Evolutionary conservation across 2,113 vertebrate genomes (phyloP), one percentile per base, ranked within the genome.

Genomic region (Monarcha castaneiventris): DNA sequence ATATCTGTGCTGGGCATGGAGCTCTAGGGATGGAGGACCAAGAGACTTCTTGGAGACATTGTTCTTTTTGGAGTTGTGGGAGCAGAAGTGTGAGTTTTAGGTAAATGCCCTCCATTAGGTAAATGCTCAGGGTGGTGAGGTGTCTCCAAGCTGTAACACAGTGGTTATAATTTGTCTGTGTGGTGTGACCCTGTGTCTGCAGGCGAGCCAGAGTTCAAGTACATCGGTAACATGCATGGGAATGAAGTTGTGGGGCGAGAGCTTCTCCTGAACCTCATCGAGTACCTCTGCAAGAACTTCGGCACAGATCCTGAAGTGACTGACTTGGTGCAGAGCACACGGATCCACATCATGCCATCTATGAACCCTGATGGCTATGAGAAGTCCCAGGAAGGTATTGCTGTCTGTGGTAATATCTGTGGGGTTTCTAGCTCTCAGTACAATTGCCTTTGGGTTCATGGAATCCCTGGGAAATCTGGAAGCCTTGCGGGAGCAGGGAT

Each of bases 341-440:
- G 99, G 78, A 99, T 99, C 96, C 99, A 99, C 95, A 99, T 99
- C 92, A 99, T 99, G 99, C 99, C 99, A 0, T 99, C 99, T 9
- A 99, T 99, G 99, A 99, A 99, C 94, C 99, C 99, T 6, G 99
- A 99, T 43, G 99, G 99, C 30, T 99, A 99, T 33, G 99, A 99
- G 92, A 97, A 97, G 19, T 98, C 99, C 44, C 96, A 71, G 76
- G 99, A 99, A 98, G 99, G 99, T 99, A 98, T 89, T 96, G 37
- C 66, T 74, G 26, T 16, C 48, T 55, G 16, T 8, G 14, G 8
- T 72, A 62, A 21, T 68, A 55, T 14, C 72, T 30, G 1, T 18
- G 66, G 63, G 51, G 48, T 58, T 87, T 67, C n/a, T 78, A 44
- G 61, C 35, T 73, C 44, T 81, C 35, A 64, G 56, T 78, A 43